A percentile compares a stretch with the other conserved stretches of the same genome.
phyloP scores from a whole-genome alignment of 2,888 invertebrate genomes.

The Buathra laborator region DNA sequence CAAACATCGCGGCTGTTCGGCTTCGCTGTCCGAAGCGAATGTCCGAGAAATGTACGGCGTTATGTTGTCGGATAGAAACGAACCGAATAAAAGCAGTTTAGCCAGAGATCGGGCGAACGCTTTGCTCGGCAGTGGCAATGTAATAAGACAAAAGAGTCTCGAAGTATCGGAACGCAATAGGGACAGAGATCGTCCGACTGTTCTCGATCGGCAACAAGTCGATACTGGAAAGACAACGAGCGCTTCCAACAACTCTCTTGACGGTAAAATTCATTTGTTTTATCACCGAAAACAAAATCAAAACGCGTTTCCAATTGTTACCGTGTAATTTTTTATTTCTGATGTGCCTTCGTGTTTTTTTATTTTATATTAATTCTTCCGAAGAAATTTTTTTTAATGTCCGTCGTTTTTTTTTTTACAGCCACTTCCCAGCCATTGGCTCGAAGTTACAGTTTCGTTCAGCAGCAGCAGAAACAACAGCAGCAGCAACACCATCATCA shows the following conservation, averaged over 20 bases:
- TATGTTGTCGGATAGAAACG: constrained; percentile 78
- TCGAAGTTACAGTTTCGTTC: constrained; percentile 88
- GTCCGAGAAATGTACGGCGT: constrained; percentile 80
- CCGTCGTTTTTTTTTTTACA: constrained; percentile 8
- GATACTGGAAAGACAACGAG: constrained; percentile 83
- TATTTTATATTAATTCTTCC: no score
- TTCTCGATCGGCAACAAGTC: constrained; percentile 65
- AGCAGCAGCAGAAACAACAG: constrained; percentile 80
- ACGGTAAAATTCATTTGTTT: constrained; percentile 50
- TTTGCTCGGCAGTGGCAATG: constrained; percentile 73
- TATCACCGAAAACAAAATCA: neutral
- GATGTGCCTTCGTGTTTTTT: no score
- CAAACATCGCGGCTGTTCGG: constrained; percentile 81
- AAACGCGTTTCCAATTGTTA: no score
- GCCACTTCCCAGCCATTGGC: constrained; percentile 81
- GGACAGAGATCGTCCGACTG: constrained; percentile 76
- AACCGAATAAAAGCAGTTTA: constrained; percentile 81
- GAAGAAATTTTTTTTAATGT: neutral
- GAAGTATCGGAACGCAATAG: constrained; percentile 86
- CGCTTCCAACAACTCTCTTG: constrained; percentile 68
- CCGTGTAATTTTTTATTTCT: no score
- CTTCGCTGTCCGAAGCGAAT: constrained; percentile 82
- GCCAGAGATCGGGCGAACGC: constrained; percentile 78
- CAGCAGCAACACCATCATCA: constrained; percentile 69
- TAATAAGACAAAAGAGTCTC: constrained; percentile 86